Conservation (phyloP, 2,797 vertebrate species). For the Artibeus jamaicensis region DNA sequence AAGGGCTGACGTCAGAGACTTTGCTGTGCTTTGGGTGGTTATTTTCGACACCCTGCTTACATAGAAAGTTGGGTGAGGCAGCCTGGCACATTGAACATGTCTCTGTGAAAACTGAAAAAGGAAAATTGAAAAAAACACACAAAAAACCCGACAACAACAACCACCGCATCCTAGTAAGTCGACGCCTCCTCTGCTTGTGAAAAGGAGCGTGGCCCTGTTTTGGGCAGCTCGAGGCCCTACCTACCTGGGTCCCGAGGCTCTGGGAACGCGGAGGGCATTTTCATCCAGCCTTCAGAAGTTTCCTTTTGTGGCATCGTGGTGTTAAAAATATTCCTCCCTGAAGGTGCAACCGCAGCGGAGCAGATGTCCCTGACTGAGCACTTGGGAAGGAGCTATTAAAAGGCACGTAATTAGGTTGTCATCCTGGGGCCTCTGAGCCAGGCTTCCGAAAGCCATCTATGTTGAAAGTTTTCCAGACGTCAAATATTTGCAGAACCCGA, state of each 20-base stretch:
- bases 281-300: conserved; percentile 74
- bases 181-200: background rate
- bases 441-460: conserved; percentile 67
- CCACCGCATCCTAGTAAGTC: conserved; percentile 13
- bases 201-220: conserved; percentile 13
- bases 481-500: conserved; percentile 62
- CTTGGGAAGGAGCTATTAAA: conserved; percentile 85
- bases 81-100: background rate
- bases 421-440: conserved; percentile 77
- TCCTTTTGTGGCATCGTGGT: conserved; percentile 75
- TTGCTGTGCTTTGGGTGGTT: background rate
- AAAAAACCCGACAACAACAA: background rate
- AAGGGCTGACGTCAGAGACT: background rate
- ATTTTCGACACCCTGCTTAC: background rate
- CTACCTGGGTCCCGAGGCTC: conserved; percentile 57
- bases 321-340: conserved; percentile 82
- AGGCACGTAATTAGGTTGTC: conserved; percentile 84
- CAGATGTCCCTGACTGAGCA: conserved; percentile 85
- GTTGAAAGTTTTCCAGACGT: conserved; percentile 73
- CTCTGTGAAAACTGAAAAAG: conserved; percentile 31
- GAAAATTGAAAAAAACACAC: background rate
- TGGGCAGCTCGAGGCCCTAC: conserved; percentile 23
- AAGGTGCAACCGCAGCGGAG: conserved; percentile 78
- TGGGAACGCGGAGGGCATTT: conserved; percentile 64
- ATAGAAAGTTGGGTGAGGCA: background rate